A percentile compares a stretch with the other conserved stretches of the same genome.
phyloP scores from a whole-genome alignment of 2,797 vertebrate species.

The Hipposideros larvatus region DNA sequence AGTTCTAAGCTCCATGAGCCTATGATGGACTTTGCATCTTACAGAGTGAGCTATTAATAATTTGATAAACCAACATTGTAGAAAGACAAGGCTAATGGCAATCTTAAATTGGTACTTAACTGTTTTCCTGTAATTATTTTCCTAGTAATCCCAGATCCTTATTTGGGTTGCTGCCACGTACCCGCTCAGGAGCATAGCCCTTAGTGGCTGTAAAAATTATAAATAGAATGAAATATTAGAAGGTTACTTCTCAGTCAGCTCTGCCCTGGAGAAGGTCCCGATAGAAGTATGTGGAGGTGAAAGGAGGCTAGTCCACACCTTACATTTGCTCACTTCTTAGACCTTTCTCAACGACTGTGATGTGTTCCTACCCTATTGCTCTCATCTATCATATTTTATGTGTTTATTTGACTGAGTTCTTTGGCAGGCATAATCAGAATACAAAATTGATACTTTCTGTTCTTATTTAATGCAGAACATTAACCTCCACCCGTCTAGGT shows the following conservation, averaged over 20 bases:
- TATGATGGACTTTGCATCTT: background rate
- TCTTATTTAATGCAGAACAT: conserved; percentile 37
- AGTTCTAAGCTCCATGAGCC: background rate
- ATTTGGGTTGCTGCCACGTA: background rate
- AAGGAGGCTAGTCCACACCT: background rate
- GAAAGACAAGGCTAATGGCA: conserved; percentile 52
- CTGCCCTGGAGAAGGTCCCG: background rate
- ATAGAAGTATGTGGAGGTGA: background rate
- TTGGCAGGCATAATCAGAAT: conserved; percentile 33
- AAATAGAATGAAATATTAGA: conserved; percentile 24
- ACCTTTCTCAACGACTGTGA: background rate
- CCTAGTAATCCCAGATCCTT: conserved; percentile 6
- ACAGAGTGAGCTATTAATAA: background rate
- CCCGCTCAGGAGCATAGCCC: background rate
- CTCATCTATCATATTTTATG: background rate
- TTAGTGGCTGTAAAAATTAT: conserved; percentile 17
- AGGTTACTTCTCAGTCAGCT: background rate
- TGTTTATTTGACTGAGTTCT: conserved; percentile 35
- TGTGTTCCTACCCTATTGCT: background rate
- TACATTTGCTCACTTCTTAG: background rate
- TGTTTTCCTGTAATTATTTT: conserved; percentile 54
- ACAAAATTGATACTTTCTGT: conserved; percentile 64
- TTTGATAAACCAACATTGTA: background rate
- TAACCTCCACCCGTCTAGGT: conserved; percentile 46
- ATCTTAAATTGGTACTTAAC: background rate